Base-by-base conservation (phyloP, 1,140 invertebrate genomes). In the Galleria mellonella region DNA sequence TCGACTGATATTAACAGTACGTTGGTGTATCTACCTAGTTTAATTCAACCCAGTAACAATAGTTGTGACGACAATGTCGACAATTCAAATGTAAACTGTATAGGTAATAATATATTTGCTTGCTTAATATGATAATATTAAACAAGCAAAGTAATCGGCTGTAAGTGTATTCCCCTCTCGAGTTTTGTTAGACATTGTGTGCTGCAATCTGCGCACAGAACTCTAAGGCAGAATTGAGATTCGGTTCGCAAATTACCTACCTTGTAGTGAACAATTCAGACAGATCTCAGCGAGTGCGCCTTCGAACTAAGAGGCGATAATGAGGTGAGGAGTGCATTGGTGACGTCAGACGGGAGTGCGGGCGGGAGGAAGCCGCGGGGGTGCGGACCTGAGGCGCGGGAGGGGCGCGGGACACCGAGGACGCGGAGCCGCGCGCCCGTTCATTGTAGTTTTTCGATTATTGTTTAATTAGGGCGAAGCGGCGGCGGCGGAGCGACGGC, bases 391-490 rank as follows among this genome's bases (percentile, higher is more conserved):
- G 17, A 23, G 6, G 17, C 2, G 47, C 43, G 48, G 47, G 53
- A 43, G 49, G 61, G 46, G 63, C 13, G 53, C 51, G 62, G 60
- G 67, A 62, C 64, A 64, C 59, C 56, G 71, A 68, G 73, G 72
- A 77, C 73, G 17, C 17, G 65, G 65, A 72, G 76, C 70, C 72
- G 75, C 69, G 75, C 78, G 78, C 75, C 72, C 76, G 79, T 78
- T 83, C 75, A 83, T 83, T 83, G 79, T 81, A 83, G 76, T 83
- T 83, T 83, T 83, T 83, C 79, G 77, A 83, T 83, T 83, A 82
- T 83, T 83, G 79, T 83, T 83, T 83, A 82, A 83, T 83, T 83
- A 83, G 79, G 79, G 79, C 79, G 79, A 82, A 83, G 77, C 79
- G 79, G 79, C 79, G 77, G 72, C 79, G 75, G 79, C 76, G 77